These are phyloP conservation scores for Spodoptera frugiperda DNA, from an alignment of 1,140 invertebrate species.

Conservation along the genomic window DNA sequence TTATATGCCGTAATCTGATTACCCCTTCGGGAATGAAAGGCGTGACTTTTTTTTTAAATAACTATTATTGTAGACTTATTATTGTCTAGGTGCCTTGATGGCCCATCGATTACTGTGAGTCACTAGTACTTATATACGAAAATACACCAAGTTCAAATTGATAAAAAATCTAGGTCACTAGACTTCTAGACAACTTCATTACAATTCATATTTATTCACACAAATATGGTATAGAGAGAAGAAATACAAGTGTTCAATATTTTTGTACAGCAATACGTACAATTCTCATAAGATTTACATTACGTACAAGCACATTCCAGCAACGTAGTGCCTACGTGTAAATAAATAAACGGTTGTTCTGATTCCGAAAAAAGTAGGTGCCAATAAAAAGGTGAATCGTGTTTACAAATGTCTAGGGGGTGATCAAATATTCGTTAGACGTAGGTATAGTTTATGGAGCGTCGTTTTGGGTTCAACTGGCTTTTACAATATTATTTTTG, in stretches of 20 bases:
- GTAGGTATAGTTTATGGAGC: not conserved
- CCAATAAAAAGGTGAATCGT: conserved; percentile 8
- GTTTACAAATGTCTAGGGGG: not conserved
- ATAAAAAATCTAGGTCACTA: too few species aligned
- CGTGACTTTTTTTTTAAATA: too few species aligned
- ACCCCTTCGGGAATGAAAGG: too few species aligned
- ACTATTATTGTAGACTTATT: too few species aligned
- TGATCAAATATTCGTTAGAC: conserved; percentile 27
- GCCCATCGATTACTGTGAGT: too few species aligned
- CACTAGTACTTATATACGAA: too few species aligned
- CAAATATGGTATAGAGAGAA: too few species aligned
- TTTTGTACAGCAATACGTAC: not conserved
- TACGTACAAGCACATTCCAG: not conserved
- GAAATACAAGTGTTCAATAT: not conserved
- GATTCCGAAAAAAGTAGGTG: conserved; percentile 19
- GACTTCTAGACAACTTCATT: too few species aligned
- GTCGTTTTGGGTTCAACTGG: not conserved
- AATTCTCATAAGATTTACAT: conserved; percentile 21
- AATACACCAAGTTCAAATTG: too few species aligned
- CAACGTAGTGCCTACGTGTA: not conserved
- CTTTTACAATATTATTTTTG: not conserved
- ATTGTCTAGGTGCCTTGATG: too few species aligned
- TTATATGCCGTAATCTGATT: too few species aligned
- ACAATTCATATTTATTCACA: too few species aligned
- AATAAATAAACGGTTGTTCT: conserved; percentile 28